Conservation (phyloP, 2,888 invertebrate species). For the Endomychus coccineus region DNA sequence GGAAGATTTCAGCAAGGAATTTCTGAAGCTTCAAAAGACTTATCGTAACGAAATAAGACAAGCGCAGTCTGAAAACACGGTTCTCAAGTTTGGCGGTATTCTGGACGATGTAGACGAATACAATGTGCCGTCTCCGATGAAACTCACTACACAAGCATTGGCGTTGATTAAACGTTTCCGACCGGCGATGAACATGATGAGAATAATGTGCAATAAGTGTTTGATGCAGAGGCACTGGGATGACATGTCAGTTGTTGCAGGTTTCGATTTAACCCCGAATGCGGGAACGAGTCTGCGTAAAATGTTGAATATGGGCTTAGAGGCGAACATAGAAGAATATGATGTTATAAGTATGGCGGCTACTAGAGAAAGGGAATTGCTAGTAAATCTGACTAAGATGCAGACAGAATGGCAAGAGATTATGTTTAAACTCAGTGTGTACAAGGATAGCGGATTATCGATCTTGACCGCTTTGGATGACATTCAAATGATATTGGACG, state of each 20-base stretch:
- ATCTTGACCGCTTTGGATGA: constrained; percentile 71
- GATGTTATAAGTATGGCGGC: constrained; percentile 81
- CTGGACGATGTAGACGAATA: constrained; percentile 72
- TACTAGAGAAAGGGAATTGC: constrained; percentile 67
- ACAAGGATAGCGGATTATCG: constrained; percentile 66
- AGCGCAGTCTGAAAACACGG: constrained; percentile 61
- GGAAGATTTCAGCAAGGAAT: constrained; percentile 72
- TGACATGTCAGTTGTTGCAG: constrained; percentile 40
- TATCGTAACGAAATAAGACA: constrained; percentile 62
- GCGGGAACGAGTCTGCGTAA: constrained; percentile 78
- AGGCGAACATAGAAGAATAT: constrained; percentile 63
- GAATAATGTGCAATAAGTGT: constrained; percentile 83
- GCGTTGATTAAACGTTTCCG: constrained; percentile 63
- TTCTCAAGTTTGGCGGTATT: constrained; percentile 42
- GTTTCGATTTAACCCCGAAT: constrained; percentile 76
- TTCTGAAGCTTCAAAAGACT: constrained; percentile 70
- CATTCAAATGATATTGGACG: constrained; percentile 70
- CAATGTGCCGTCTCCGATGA: constrained; percentile 75
- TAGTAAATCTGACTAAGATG: constrained; percentile 70
- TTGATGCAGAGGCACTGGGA: constrained; percentile 75
- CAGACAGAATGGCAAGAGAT: constrained; percentile 73
- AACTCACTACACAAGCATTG: constrained; percentile 59
- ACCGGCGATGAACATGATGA: constrained; percentile 73
- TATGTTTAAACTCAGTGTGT: constrained; percentile 58
- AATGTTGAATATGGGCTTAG: constrained; percentile 64